Percentiles rank a stretch among this genome's conserved stretches.
These are phyloP conservation scores for Trematocara macrostoma DNA, from an alignment of 2,113 vertebrate genomes.

Conservation along the genomic window DNA sequence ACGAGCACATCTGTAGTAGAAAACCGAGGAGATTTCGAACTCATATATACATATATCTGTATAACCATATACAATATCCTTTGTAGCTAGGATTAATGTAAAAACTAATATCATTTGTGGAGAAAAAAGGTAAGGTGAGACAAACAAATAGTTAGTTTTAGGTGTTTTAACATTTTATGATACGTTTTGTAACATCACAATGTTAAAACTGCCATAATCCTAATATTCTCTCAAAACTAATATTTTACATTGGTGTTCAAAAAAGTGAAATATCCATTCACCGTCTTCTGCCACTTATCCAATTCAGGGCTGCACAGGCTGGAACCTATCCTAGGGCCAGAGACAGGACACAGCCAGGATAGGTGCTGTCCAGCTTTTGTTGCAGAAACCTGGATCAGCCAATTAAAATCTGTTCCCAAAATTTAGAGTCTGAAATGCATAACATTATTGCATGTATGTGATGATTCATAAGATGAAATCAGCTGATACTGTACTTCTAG, in stretches of 20 bases:
- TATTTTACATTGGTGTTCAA: neutral
- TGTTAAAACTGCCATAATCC: neutral
- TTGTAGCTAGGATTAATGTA: neutral
- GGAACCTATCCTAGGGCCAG: neutral
- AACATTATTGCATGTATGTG: neutral
- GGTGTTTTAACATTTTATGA: neutral
- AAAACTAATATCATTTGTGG: neutral
- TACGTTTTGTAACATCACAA: neutral
- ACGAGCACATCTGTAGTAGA: neutral
- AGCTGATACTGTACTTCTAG: neutral
- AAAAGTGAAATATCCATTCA: neutral
- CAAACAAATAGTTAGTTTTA: neutral
- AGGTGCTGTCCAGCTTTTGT: neutral
- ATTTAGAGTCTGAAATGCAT: neutral
- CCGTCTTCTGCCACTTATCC: neutral
- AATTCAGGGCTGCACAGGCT: neutral
- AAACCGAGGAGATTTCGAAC: neutral
- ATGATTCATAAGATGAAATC: neutral
- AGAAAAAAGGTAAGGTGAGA: neutral
- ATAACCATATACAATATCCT: neutral
- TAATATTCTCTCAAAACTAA: neutral
- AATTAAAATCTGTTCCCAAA: neutral
- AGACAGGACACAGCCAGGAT: neutral
- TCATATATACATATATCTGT: neutral
- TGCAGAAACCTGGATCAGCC: neutral